Evolutionary conservation across 2,113 vertebrate species (phyloP).

Genomic region (Jaculus jaculus): DNA sequence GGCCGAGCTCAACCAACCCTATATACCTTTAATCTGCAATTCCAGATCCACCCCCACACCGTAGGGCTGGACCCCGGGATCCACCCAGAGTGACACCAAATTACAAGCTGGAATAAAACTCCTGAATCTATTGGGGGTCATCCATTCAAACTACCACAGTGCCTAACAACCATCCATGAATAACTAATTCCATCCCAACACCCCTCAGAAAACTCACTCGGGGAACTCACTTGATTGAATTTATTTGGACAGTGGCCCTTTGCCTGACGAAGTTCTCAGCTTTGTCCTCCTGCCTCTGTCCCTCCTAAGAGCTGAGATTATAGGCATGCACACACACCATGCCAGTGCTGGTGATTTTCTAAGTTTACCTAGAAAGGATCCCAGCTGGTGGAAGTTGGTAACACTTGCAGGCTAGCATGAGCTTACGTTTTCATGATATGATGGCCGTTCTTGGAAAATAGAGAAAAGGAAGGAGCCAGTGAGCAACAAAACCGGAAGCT

Average conservation of each 20-base stretch:
- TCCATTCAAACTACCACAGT: too few species aligned
- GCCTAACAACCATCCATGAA: too few species aligned
- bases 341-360: background rate
- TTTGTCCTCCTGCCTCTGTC: background rate
- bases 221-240: background rate
- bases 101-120: too few species aligned
- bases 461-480: background rate
- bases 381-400: constrained; percentile 3
- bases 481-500: background rate
- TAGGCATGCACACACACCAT: background rate
- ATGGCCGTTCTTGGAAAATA: background rate
- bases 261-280: background rate
- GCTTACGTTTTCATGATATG: background rate
- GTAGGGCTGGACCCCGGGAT: too few species aligned
- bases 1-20: background rate
- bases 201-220: background rate
- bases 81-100: too few species aligned
- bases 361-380: background rate
- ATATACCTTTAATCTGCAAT: too few species aligned
- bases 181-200: background rate
- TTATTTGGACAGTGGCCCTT: background rate
- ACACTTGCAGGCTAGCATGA: background rate
- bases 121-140: too few species aligned
- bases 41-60: too few species aligned
- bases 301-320: background rate